Percentiles rank a stretch among this genome's conserved stretches.
phyloP scores from a whole-genome alignment of 2,888 invertebrate species.

The Incurvaria masculella region DNA sequence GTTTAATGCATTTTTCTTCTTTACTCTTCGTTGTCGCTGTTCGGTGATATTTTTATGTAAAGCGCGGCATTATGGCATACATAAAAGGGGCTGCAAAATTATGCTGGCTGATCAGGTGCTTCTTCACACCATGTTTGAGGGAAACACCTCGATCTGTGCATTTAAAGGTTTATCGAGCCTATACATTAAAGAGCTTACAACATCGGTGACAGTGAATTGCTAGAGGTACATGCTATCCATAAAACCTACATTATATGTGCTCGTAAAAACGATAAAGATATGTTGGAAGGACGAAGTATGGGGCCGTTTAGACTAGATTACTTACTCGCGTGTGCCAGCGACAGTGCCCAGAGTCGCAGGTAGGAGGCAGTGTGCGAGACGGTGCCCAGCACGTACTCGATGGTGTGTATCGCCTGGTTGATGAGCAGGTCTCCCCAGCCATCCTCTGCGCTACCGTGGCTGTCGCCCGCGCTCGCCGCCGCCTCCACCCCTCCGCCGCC shows the following conservation, averaged over 20 bases:
- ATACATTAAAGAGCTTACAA: neutral
- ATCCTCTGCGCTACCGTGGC: conserved; percentile 36
- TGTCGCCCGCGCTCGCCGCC: conserved; percentile 26
- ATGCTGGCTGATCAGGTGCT: no score
- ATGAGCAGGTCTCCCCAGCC: conserved; percentile 74
- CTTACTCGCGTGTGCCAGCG: conserved; percentile 84
- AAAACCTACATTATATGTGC: no score
- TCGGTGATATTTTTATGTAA: no score
- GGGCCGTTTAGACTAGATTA: no score
- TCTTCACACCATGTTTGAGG: no score
- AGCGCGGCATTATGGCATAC: no score
- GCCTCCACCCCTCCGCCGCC: conserved; percentile 30
- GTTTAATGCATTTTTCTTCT: no score
- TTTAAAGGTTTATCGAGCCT: neutral
- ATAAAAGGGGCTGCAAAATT: no score
- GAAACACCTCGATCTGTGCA: neutral
- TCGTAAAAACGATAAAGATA: no score
- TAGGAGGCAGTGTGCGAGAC: conserved; percentile 89
- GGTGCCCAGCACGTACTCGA: conserved; percentile 87
- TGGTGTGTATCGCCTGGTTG: conserved; percentile 85
- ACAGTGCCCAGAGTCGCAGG: conserved; percentile 86
- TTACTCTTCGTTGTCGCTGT: no score
- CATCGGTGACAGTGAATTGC: neutral
- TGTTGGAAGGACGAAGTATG: neutral
- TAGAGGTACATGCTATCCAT: no score